phyloP scores from a whole-genome alignment of 2,888 invertebrate species.

The Drosophila leonis region DNA sequence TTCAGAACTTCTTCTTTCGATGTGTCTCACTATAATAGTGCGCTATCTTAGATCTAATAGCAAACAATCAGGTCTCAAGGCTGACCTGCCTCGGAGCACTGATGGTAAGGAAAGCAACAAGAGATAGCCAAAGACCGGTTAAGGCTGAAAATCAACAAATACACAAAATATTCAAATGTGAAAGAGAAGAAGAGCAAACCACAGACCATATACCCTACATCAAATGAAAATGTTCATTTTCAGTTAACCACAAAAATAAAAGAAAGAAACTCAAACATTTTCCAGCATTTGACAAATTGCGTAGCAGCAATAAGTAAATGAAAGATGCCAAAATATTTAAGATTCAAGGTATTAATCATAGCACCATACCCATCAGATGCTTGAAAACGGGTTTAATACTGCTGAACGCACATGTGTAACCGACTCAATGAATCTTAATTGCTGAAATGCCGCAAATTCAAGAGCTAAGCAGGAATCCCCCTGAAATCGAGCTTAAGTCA shows the following conservation, averaged over 20 bases:
- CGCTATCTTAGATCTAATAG: slow-evolving; percentile 7
- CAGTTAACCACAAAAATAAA: neutral
- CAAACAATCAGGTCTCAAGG: slow-evolving; percentile 8
- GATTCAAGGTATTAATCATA: neutral
- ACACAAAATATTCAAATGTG: neutral
- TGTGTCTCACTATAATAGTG: neutral
- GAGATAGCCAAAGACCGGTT: slow-evolving; percentile 24
- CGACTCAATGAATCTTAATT: neutral
- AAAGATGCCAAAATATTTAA: slow-evolving; percentile 2
- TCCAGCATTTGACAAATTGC: neutral
- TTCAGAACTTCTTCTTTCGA: slow-evolving; percentile 1
- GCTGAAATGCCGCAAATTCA: neutral
- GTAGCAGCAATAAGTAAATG: neutral
- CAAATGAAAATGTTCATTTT: neutral
- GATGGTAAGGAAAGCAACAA: slow-evolving; percentile 7
- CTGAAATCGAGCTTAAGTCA: neutral
- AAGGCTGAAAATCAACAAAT: neutral
- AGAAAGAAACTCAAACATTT: neutral
- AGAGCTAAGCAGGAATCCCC: neutral
- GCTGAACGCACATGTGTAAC: neutral
- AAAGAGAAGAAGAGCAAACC: neutral
- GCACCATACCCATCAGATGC: neutral
- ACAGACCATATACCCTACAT: neutral
- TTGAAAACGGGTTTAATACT: neutral
- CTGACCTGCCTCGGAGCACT: slow-evolving; percentile 1